Evolutionary conservation across 2,888 invertebrate genomes (phyloP).

Genomic region (Eupelmus urozonus): DNA sequence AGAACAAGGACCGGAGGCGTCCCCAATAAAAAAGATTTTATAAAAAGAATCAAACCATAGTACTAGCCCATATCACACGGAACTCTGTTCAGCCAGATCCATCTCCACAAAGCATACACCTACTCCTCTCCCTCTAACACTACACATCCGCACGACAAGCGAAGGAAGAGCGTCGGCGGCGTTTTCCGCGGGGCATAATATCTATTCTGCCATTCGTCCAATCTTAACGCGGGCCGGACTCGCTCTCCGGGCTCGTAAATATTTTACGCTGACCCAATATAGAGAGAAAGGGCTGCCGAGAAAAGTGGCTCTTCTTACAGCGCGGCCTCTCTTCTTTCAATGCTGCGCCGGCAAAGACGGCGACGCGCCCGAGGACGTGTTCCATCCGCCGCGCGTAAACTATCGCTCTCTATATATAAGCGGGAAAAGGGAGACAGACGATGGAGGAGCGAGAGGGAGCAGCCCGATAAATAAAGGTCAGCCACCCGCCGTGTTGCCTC

Average conservation of each 20-base stretch:
- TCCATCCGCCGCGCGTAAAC: not conserved
- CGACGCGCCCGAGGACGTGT: not conserved
- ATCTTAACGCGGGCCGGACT: not conserved
- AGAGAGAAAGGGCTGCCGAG: conserved; percentile 38
- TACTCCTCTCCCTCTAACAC: too few relatives aligned
- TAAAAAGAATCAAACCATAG: conserved; percentile 8
- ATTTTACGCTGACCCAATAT: conserved; percentile 41
- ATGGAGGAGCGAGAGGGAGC: too few relatives aligned
- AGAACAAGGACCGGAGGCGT: not conserved
- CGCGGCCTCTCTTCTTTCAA: not conserved
- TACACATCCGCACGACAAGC: not conserved
- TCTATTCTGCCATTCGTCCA: conserved; percentile 29
- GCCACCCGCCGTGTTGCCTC: too few relatives aligned
- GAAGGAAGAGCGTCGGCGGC: not conserved
- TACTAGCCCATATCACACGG: not conserved
- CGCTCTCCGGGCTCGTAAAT: conserved; percentile 26
- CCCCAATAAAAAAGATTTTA: not conserved
- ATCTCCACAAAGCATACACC: too few relatives aligned
- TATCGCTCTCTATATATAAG: not conserved
- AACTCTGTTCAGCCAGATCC: conserved; percentile 18
- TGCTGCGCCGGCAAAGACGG: not conserved
- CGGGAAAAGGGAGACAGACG: not conserved
- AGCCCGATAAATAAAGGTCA: not conserved
- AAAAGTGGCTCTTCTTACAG: conserved; percentile 21
- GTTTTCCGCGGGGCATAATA: conserved; percentile 34